These are phyloP conservation scores for Philereme vetulata DNA, from an alignment of 2,888 invertebrate genomes.

Conservation along the genomic window DNA sequence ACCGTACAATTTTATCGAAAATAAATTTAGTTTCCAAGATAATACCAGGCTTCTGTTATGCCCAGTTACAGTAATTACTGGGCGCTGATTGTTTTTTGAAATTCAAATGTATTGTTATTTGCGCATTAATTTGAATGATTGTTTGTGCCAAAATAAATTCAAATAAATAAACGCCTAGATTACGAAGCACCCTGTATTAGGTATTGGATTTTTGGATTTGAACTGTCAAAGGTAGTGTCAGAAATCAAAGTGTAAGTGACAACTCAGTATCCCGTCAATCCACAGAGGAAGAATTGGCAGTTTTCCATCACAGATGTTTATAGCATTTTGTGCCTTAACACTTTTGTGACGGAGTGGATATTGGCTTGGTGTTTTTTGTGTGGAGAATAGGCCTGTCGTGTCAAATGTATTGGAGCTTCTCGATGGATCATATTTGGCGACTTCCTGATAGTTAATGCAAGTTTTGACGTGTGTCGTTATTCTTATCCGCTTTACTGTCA, in stretches of 20 bases:
- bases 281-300: constrained; percentile 39
- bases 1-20: too few species aligned
- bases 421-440: constrained; percentile 8
- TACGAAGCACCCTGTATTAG: not conserved
- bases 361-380: not conserved
- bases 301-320: constrained; percentile 35
- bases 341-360: not conserved
- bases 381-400: not conserved
- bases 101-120: too few species aligned
- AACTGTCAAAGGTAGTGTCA: constrained; percentile 30
- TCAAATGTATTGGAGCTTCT: not conserved
- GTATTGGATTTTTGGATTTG: constrained; percentile 27
- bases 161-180: too few species aligned
- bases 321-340: not conserved
- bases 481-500: too few species aligned
- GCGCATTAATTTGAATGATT: too few species aligned
- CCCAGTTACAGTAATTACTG: too few species aligned
- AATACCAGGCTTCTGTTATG: too few species aligned
- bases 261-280: constrained; percentile 25
- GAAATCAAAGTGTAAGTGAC: constrained; percentile 18
- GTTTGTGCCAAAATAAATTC: too few species aligned
- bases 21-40: too few species aligned
- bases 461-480: not conserved
- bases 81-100: too few species aligned
- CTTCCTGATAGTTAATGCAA: constrained; percentile 13